Evolutionary conservation across 1,140 invertebrate genomes (phyloP).

Genomic region (Drosophila fuyamai): DNA sequence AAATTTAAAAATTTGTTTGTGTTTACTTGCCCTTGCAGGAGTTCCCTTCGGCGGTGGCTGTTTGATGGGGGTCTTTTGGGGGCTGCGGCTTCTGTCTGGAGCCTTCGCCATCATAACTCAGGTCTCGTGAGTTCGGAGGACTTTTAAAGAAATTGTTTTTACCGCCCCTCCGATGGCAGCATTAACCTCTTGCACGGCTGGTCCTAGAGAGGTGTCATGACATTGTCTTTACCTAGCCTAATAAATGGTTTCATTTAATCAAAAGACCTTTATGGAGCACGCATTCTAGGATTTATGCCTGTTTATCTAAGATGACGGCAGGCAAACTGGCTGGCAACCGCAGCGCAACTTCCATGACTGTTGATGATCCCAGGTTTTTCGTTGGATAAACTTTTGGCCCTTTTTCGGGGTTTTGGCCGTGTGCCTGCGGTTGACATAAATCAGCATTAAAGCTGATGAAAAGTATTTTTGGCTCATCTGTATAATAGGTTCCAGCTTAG

Average conservation of each 20-base stretch:
- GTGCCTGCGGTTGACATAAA: conserved; percentile 73
- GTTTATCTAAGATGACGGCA: conserved; percentile 54
- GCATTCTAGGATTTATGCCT: conserved; percentile 65
- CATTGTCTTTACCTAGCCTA: conserved; percentile 75
- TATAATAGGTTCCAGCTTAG: conserved; percentile 25
- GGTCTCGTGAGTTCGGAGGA: conserved; percentile 29
- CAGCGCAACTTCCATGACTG: conserved; percentile 40
- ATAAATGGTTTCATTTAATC: conserved; percentile 83
- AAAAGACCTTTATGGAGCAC: conserved; percentile 70
- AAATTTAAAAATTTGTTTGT: conserved; percentile 82
- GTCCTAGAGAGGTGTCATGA: conserved; percentile 53
- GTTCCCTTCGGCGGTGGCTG: neutral
- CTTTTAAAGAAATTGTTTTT: conserved; percentile 82
- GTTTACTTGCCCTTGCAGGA: conserved; percentile 58
- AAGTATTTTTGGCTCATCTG: conserved; percentile 52
- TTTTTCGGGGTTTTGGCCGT: conserved; percentile 27
- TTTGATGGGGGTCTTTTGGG: neutral
- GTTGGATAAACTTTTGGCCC: conserved; percentile 66
- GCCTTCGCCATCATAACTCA: conserved; percentile 64
- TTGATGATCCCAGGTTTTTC: conserved; percentile 56
- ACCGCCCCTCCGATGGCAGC: conserved; percentile 4
- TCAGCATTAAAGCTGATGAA: conserved; percentile 75
- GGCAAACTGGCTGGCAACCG: conserved; percentile 32
- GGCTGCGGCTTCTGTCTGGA: conserved; percentile 26
- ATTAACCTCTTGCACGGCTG: conserved; percentile 29